These are phyloP conservation scores for Heliconius ethilla DNA, from an alignment of 2,888 invertebrate species.

Conservation along the genomic window DNA sequence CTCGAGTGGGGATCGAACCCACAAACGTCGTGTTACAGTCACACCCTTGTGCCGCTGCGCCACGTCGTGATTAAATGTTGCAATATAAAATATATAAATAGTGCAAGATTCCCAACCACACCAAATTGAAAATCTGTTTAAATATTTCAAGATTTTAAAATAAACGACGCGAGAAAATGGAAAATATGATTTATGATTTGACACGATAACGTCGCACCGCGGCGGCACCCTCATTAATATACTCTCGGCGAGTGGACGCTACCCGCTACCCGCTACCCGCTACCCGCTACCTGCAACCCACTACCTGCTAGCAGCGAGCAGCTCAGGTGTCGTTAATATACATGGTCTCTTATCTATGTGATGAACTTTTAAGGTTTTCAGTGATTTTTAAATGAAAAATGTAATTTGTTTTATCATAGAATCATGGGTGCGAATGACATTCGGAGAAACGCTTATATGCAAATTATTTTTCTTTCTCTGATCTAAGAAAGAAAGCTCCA, in stretches of 20 bases:
- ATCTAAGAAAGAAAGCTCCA: no score
- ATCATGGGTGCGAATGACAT: no score
- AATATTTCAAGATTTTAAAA: conserved; percentile 19
- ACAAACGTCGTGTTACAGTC: no score
- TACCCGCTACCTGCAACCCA: not conserved
- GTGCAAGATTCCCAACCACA: not conserved
- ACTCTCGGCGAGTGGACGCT: not conserved
- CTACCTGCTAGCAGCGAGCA: not conserved
- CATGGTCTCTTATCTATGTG: not conserved
- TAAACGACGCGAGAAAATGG: conserved; percentile 22
- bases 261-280: not conserved
- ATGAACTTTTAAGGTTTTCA: not conserved
- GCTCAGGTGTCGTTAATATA: not conserved
- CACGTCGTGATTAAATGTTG: not conserved
- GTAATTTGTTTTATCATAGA: not conserved
- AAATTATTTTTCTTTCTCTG: no score
- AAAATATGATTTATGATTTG: conserved; percentile 25
- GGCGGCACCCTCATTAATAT: conserved; percentile 14
- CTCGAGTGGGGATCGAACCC: no score
- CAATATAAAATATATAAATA: not conserved
- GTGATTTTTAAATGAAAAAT: not conserved
- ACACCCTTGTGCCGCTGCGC: no score
- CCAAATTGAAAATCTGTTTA: conserved; percentile 16
- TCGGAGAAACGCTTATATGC: no score
- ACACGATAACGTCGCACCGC: conserved; percentile 6